Evolutionary conservation across 2,113 vertebrate genomes (phyloP).

Genomic region (Zosterops japonicus): DNA sequence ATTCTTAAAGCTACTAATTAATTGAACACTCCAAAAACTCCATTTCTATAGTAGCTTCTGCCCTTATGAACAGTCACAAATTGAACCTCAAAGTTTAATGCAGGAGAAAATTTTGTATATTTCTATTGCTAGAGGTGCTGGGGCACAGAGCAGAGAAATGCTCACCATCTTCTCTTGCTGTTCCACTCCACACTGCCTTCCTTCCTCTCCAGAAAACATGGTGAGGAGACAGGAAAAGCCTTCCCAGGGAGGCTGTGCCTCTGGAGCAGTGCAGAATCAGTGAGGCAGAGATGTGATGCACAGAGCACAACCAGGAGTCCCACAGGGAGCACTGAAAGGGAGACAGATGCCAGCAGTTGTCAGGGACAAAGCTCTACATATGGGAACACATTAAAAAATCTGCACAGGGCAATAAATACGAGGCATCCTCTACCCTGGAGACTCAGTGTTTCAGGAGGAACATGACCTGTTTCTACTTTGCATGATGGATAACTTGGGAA

Average conservation of each 20-base stretch:
- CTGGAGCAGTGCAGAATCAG: background rate
- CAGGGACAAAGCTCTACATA: background rate
- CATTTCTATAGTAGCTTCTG: background rate
- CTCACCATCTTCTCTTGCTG: background rate
- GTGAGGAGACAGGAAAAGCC: background rate
- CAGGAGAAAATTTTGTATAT: background rate
- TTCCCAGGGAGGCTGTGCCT: background rate
- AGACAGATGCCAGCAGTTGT: background rate
- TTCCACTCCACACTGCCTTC: background rate
- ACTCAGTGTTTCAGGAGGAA: background rate
- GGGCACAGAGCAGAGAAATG: background rate
- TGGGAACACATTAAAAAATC: background rate
- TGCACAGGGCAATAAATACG: background rate
- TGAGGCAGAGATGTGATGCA: background rate
- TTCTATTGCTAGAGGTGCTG: background rate
- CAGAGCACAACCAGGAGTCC: background rate
- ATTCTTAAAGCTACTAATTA: background rate
- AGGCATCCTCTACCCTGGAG: background rate
- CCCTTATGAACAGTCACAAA: background rate
- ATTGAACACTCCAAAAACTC: background rate
- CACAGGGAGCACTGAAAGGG: background rate
- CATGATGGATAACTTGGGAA: background rate
- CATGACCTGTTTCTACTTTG: background rate
- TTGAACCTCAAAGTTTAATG: background rate
- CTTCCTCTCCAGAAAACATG: background rate